phyloP scores from a whole-genome alignment of 2,888 invertebrate species.

The Hermaeophaga mercurialis region DNA sequence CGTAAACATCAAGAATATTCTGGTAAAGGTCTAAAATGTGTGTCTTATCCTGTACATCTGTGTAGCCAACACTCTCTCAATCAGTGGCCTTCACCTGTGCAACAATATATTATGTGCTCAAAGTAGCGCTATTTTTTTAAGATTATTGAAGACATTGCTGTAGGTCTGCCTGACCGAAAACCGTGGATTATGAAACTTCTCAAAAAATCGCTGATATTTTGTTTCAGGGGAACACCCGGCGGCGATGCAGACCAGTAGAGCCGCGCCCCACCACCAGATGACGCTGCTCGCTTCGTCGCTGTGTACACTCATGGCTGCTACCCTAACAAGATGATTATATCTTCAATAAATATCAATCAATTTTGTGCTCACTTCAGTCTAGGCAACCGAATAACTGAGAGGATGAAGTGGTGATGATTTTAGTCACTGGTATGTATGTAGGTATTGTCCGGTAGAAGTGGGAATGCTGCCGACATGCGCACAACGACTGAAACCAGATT shows the following conservation, averaged over 20 bases:
- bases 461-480: too few relatives aligned
- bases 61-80: too few relatives aligned
- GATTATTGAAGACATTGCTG: too few relatives aligned
- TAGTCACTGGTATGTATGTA: background rate
- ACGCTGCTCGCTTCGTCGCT: constrained; percentile 44
- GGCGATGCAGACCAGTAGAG: constrained; percentile 80
- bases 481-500: too few relatives aligned
- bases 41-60: too few relatives aligned
- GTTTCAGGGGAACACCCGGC: constrained; percentile 81
- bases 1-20: too few relatives aligned
- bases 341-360: constrained; percentile 42
- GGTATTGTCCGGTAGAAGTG: background rate
- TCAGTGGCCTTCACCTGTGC: too few relatives aligned
- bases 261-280: constrained; percentile 46
- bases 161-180: too few relatives aligned
- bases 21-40: too few relatives aligned
- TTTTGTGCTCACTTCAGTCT: constrained; percentile 34
- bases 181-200: constrained; percentile 32
- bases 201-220: constrained; percentile 43
- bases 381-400: constrained; percentile 10
- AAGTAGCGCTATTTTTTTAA: too few relatives aligned
- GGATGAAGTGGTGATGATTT: background rate
- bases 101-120: too few relatives aligned
- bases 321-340: constrained; percentile 52
- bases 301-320: constrained; percentile 44